Base-by-base conservation (phyloP, 2,888 invertebrate species). In the Sialis lutaria region DNA sequence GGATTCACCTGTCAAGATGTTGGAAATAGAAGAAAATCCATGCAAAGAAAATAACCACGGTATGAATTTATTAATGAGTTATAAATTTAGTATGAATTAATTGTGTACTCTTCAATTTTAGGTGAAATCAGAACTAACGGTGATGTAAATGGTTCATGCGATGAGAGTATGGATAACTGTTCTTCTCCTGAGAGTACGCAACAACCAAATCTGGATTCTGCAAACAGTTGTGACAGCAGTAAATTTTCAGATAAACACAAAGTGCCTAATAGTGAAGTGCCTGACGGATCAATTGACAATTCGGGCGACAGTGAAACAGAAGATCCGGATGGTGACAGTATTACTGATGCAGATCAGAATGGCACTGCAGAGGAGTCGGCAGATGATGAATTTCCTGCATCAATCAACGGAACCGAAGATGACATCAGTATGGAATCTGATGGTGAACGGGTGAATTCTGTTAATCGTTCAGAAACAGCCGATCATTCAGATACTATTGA, bases 231-330 rank as follows among this genome's bases (percentile, higher is more conserved):
- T 12, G 47, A 47, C 42, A 47, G 47, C 37, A 47, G 47, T 31
- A 32, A 37, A 9, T 47, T 47, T 37, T 42, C 42, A 22, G 42
- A 47, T 35, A 42, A 34, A 32, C 46, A 46, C 7, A 47, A 47
- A 35, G 47, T 42, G 42, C 47, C 47, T 47, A 47, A 31, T 30
- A 42, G 42, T 47, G 47, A 46, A 46, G 46, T 42, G 42, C 42
- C 42, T 46, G 58, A 57, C 49, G 56, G 55, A 34, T 60, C 55
- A 48, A 54, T 56, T 37, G 58, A 60, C 33, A 58, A 59, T 46
- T 53, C 58, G 42, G 54, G 57, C 33, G 55, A 55, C 34, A 56
- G 52, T 53, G 53, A 52, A 48, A 53, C 52, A 40, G 56, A 52
- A 51, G 50, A 50, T 35, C 49, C 40, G 12, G 52, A 55, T 48